Evolutionary conservation across 2,113 vertebrate species (phyloP).

Genomic region (Numenius arquata): DNA sequence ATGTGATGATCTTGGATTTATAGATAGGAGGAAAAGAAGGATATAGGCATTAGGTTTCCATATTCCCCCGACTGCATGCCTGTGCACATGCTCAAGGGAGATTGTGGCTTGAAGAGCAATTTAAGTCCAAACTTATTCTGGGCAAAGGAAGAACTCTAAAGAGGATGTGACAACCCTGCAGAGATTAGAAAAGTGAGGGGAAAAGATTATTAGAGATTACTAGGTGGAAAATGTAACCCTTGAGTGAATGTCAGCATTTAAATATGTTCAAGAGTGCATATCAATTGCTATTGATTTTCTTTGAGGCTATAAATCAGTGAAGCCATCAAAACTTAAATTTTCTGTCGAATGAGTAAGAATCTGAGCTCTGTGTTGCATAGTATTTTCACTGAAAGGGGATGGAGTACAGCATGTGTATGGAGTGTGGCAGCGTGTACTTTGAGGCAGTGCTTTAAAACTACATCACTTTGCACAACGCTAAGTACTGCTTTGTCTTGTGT

Average conservation of each 20-base stretch:
- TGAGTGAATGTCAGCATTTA: not conserved
- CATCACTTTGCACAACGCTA: accelerated
- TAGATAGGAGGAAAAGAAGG: not conserved
- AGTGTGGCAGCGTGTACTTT: not conserved
- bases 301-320: not conserved
- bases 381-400: not conserved
- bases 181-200: not conserved
- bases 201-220: not conserved
- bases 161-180: not conserved
- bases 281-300: not conserved
- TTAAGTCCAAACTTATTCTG: not conserved
- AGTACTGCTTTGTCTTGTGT: not conserved
- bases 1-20: not conserved
- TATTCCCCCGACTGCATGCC: not conserved
- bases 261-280: not conserved
- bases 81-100: not conserved
- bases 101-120: not conserved
- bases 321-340: not conserved
- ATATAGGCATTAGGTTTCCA: not conserved
- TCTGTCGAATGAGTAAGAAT: not conserved
- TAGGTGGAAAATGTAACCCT: not conserved
- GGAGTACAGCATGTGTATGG: accelerated
- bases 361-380: not conserved
- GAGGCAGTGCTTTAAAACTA: not conserved
- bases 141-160: not conserved